phyloP scores from a whole-genome alignment of 92 coral and sea anemone species.

The Epizoanthus fatuus region DNA sequence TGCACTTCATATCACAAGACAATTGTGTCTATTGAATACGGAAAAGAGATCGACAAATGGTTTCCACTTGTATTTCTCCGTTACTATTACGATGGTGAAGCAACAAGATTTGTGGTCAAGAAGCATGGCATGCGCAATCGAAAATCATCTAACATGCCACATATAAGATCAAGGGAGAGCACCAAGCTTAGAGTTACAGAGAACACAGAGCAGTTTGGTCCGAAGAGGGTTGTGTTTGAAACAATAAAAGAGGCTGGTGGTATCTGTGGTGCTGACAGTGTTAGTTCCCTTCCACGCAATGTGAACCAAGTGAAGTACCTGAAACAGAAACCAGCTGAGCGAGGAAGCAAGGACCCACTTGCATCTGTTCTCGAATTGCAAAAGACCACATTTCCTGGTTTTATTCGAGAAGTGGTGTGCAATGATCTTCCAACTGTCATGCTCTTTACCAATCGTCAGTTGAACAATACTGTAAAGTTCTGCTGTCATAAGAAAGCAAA shows the following conservation, averaged over 20 bases:
- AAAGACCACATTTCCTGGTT: slow-evolving; percentile 67
- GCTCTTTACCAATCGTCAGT: slow-evolving; percentile 76
- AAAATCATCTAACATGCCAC: slow-evolving; percentile 2
- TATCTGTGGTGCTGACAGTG: slow-evolving; percentile 45
- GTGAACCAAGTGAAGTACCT: slow-evolving; percentile 43
- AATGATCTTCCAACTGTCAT: slow-evolving; percentile 78
- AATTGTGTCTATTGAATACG: slow-evolving; percentile 60
- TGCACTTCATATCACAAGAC: slow-evolving; percentile 53
- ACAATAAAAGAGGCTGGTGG: slow-evolving; percentile 55
- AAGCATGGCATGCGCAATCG: slow-evolving; percentile 66
- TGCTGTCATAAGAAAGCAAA: slow-evolving; percentile 58
- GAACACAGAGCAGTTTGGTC: slow-evolving; percentile 28
- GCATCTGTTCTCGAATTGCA: slow-evolving; percentile 74
- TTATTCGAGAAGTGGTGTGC: slow-evolving; percentile 64
- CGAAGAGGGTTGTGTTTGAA: slow-evolving; percentile 46
- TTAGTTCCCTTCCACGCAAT: slow-evolving; percentile 61
- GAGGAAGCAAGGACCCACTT: slow-evolving; percentile 52
- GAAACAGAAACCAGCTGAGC: neutral
- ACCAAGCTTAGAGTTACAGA: slow-evolving; percentile 32
- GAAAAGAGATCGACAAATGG: slow-evolving; percentile 56
- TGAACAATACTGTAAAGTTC: slow-evolving; percentile 68
- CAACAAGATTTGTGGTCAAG: slow-evolving; percentile 25
- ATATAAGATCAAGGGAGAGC: slow-evolving; percentile 53
- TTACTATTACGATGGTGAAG: slow-evolving; percentile 57
- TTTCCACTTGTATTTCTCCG: slow-evolving; percentile 60